These are phyloP conservation scores for Xenotilapia leptura DNA, from an alignment of 2,113 vertebrate species.

Conservation along the genomic window DNA sequence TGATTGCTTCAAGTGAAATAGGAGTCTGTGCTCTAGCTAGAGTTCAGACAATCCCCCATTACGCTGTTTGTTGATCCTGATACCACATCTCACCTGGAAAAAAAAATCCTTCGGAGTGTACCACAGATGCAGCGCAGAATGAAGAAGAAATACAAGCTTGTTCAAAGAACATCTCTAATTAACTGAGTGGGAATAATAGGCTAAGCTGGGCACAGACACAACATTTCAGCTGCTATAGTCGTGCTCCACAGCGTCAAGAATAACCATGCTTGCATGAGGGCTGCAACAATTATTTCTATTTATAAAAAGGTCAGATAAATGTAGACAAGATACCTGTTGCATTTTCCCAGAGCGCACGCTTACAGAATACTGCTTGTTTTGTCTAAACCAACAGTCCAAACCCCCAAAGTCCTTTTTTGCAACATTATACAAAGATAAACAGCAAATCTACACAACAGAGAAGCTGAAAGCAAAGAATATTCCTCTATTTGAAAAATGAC, in stretches of 20 bases:
- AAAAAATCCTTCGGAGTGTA: background rate
- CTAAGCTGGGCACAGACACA: background rate
- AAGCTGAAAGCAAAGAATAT: background rate
- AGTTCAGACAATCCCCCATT: background rate
- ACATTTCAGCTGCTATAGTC: background rate
- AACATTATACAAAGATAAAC: background rate
- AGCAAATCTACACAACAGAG: background rate
- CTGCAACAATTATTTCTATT: background rate
- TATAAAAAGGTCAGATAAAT: background rate
- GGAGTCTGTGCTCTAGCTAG: background rate
- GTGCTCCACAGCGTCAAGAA: background rate
- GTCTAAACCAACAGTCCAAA: background rate
- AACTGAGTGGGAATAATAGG: background rate
- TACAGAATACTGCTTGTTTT: background rate
- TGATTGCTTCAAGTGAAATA: background rate
- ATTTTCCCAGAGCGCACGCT: background rate
- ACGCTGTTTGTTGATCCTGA: background rate
- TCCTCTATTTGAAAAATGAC: background rate
- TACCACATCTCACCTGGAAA: background rate
- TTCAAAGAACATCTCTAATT: slow-evolving; percentile 4
- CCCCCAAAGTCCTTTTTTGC: background rate
- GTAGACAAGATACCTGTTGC: background rate
- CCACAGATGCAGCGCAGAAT: background rate
- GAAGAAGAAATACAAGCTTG: background rate
- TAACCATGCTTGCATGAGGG: background rate